phyloP scores from a whole-genome alignment of 2,888 invertebrate species.

The Danaus chrysippus region DNA sequence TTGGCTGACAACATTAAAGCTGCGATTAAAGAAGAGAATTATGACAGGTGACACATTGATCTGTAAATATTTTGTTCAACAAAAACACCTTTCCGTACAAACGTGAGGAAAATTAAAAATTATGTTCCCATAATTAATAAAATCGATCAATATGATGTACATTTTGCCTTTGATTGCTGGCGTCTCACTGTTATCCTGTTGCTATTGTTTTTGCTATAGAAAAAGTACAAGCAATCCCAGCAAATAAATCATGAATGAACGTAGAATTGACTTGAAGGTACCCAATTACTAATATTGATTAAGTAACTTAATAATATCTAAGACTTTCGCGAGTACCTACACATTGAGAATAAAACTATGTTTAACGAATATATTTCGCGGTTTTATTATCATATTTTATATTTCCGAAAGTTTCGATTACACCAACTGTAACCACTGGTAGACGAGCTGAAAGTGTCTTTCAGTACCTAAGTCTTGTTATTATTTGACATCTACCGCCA shows the following conservation, averaged over 20 bases:
- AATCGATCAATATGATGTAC: constrained; percentile 40
- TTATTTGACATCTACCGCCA: no score
- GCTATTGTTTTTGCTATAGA: constrained; percentile 34
- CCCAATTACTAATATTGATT: neutral
- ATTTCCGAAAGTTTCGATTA: no score
- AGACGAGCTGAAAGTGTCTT: no score
- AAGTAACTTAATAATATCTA: no score
- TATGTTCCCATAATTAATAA: neutral
- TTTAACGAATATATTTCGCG: no score
- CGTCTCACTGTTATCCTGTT: constrained; percentile 37
- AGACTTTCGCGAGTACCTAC: no score
- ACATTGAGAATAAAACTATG: no score
- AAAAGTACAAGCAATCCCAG: constrained; percentile 10
- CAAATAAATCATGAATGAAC: neutral
- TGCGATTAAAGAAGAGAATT: constrained; percentile 81
- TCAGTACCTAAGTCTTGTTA: no score
- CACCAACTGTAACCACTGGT: no score
- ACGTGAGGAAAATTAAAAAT: neutral
- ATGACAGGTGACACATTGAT: constrained; percentile 77
- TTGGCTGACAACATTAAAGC: constrained; percentile 80
- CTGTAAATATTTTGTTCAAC: no score
- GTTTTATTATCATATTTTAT: no score
- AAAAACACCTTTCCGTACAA: no score
- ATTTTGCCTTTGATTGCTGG: constrained; percentile 51
- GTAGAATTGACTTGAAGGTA: neutral